Base-by-base conservation (phyloP, 2,113 vertebrate genomes). In the Aegotheles bennettii region DNA sequence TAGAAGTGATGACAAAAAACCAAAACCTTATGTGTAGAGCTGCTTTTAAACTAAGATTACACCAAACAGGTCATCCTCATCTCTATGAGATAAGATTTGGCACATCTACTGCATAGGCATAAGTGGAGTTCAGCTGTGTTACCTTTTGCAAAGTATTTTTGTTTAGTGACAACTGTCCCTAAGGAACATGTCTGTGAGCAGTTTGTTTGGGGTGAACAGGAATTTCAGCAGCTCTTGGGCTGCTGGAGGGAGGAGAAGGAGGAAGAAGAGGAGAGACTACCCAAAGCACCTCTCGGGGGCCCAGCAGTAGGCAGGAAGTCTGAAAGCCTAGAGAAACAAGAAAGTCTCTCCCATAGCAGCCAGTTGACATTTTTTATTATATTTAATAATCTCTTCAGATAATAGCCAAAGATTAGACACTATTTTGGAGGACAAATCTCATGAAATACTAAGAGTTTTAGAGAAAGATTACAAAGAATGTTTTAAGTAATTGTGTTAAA, bases 181-280 rank as follows among this genome's bases (percentile, higher is more conserved):
- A 87, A 91, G 59, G n/a, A 84, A 40, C 6, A 18, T 28, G 8
- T 65, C 28, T 51, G 10, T 80, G 36, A 91, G 47, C 21, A 65
- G 12, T 42, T 83, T 60, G 17, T 3, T 16, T 2, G 3, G 11
- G 12, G 16, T 57, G 50, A 84, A 40, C 0, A 1, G 35, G 35
- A 84, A 48, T 36, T 28, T 40, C 33, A 65, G 36, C 31, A 87
- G 33, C 50, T 40, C 26, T 17, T 63, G 38, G 59, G 17, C 23
- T 74, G 38, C 26, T 42, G 19, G 45, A 47, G 15, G 45, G 26
- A 29, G 20, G 36, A 61, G 35, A 15, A 29, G 20, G 36, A 61
- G 35, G 40, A 67, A 6, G 26, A 76, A 35, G 11, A 89, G 8
- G 7, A 50, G 54, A 42, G 13, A 33, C 10, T 48, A 18, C 17